Evolutionary conservation across 2,888 invertebrate genomes (phyloP), one percentile per base, ranked within the genome.

Genomic region (Isotomurus palustris): DNA sequence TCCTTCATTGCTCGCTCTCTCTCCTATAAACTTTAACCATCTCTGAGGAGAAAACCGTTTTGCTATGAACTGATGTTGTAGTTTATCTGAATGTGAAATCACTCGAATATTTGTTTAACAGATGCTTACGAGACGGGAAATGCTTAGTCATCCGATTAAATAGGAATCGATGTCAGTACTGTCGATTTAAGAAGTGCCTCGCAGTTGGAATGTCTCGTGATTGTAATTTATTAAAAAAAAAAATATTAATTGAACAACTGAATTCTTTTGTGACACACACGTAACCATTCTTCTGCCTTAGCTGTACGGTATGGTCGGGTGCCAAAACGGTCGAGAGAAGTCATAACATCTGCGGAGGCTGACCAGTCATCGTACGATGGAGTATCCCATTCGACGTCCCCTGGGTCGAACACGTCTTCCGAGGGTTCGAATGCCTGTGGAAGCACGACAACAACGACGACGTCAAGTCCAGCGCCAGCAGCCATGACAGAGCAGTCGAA

Each of bases 151-250:
- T 92, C 76, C 82, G 94, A 72, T 82, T 93, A 72, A 94, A 93
- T 79, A 81, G 94, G 71, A 95, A 95, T 81, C 85, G 94, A 72
- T 94, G 94, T 78, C 94, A 95, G 78, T 93, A 86, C 78, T 95
- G 94, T 81, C 84, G 94, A 73, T 94, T 95, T 79, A 92, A 91
- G 78, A 95, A 95, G 86, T 94, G 94, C 78, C 81, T 94, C 62
- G 87, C 91, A 36, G 93, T 93, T 73, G 94, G 94, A 76, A 94
- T 94, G 94, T 92, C 92, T 75, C 84, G 92, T 74, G 94, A 94
- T 78, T 93, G 94, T 94, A 78, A 91, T 92, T 90, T 21, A n/a
- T n/a, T 25, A 21, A 8, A 49, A 25, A 32, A 32, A n/a, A n/a
- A n/a, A n/a, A n/a, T n/a, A n/a, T n/a, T n/a, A n/a, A n/a, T n/a